A percentile compares a stretch with the other conserved stretches of the same genome.
Evolutionary conservation across 2,113 vertebrate species (phyloP).

Genomic region (Anguilla rostrata): DNA sequence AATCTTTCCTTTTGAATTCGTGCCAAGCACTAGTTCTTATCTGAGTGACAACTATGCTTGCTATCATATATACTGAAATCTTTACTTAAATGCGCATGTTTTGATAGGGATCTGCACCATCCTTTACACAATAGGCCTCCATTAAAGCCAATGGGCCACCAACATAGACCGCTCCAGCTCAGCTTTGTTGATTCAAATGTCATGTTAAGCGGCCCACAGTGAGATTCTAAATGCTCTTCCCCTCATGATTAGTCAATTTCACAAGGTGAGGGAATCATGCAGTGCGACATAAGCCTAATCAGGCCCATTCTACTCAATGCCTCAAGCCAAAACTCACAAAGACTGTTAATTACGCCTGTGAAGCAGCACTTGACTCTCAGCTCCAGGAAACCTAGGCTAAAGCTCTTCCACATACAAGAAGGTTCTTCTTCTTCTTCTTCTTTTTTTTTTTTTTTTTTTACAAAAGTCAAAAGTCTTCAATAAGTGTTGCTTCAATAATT

Average conservation of each 20-base stretch:
- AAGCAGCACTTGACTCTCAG: neutral
- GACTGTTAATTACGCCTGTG: slow-evolving; percentile 27
- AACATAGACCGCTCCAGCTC: slow-evolving; percentile 21
- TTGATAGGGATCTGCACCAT: slow-evolving; percentile 55
- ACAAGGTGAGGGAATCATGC: slow-evolving; percentile 29
- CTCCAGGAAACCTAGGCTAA: neutral
- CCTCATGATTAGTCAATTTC: slow-evolving; percentile 38
- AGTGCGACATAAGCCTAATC: slow-evolving; percentile 38
- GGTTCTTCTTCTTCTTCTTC: too few species aligned
- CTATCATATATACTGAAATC: slow-evolving; percentile 40
- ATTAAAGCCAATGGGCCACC: slow-evolving; percentile 43
- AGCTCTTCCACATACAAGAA: slow-evolving; percentile 9
- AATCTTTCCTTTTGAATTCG: slow-evolving; percentile 46
- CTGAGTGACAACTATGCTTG: slow-evolving; percentile 32
- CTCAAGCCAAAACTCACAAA: slow-evolving; percentile 22
- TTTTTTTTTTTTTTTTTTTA: slow-evolving; percentile 26
- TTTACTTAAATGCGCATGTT: slow-evolving; percentile 37
- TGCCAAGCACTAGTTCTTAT: slow-evolving; percentile 33
- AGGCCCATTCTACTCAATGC: slow-evolving; percentile 11
- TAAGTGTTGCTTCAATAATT: slow-evolving; percentile 7
- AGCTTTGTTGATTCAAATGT: slow-evolving; percentile 49
- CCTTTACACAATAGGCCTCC: slow-evolving; percentile 42
- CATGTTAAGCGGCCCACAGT: slow-evolving; percentile 41
- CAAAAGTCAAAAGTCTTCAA: slow-evolving; percentile 36
- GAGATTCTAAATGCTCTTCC: slow-evolving; percentile 7